Evolutionary conservation across 1,140 invertebrate species (phyloP), one percentile per base, ranked within the genome.

Genomic region (Chrysopa pallens): DNA sequence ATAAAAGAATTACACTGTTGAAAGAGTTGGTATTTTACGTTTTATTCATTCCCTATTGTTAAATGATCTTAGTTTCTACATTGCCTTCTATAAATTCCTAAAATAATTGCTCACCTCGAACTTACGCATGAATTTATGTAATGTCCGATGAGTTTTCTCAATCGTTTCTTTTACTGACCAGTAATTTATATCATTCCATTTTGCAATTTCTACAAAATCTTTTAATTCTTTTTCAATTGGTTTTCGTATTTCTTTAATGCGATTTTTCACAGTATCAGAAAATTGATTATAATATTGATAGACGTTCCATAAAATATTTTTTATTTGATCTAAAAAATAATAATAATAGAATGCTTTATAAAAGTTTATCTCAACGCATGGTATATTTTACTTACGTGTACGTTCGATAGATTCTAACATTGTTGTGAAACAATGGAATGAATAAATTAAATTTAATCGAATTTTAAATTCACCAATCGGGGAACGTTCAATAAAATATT

Each of bases 151-250:
- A 1, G 85, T 82, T 59, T 88, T 92, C 17, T 84, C 76, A 4
- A 92, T 76, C 5, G 82, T 79, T 48, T 84, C 78, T 49, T 87
- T 90, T 7, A 98, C 74, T n/a, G 87, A 76, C 76, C 85, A 95
- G 57, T 93, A 93, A 55, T 84, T 95, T 1, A 92, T 76, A 54
- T 98, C 92, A 48, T 87, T 92, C 84, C 92, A 98, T 29, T 86
- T 70, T n/a, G 81, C 82, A 36, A 98, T 95, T 59, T 96, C 95
- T 0, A 97, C 84, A 59, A 90, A 92, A 46, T 94, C 87, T 47
- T 82, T 82, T 1, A 97, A 56, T 60, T 91, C 84, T 63, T 91
- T 93, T 50, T 95, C 87, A 45, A 95, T 85, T 1, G 89, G 87
- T 0, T 66, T 53, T 42, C 78, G 73, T 6, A 81, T 61, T 6